Evolutionary conservation across 1,140 invertebrate species (phyloP).

Genomic region (Patella vulgata): DNA sequence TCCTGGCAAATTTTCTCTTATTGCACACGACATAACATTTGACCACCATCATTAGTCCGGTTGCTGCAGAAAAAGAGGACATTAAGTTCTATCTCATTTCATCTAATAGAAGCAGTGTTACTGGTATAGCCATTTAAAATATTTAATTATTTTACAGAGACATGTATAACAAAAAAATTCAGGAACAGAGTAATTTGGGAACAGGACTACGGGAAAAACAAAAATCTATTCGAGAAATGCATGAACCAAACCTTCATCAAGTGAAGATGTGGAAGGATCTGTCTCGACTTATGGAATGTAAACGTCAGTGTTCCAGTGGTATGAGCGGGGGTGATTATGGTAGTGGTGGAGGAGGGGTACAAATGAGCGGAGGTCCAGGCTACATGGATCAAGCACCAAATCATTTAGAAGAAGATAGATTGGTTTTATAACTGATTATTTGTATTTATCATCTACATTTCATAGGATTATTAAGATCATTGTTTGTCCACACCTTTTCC

Average conservation of each 20-base stretch:
- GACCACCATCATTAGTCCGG: too few species aligned
- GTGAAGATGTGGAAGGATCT: slow-evolving; percentile 77
- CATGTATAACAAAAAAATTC: slow-evolving; percentile 68
- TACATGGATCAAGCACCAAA: slow-evolving; percentile 47
- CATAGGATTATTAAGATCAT: too few species aligned
- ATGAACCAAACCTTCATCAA: slow-evolving; percentile 72
- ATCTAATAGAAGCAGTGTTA: too few species aligned
- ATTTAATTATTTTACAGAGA: slow-evolving; percentile 61
- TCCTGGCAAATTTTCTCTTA: too few species aligned
- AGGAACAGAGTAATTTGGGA: slow-evolving; percentile 72
- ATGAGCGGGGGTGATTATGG: slow-evolving; percentile 29
- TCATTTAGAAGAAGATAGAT: slow-evolving; percentile 52
- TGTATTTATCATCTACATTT: too few species aligned
- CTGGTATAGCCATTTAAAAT: too few species aligned
- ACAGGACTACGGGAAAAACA: slow-evolving; percentile 73
- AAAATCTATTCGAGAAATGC: slow-evolving; percentile 71
- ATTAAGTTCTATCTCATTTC: too few species aligned
- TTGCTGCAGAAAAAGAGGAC: too few species aligned
- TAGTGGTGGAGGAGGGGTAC: slow-evolving; percentile 21
- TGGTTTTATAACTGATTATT: slow-evolving; percentile 54
- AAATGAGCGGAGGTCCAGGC: slow-evolving; percentile 6
- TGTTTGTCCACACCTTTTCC: too few species aligned
- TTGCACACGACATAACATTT: too few species aligned
- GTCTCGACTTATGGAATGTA: slow-evolving; percentile 66
- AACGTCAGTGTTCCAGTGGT: slow-evolving; percentile 56